These are phyloP conservation scores for Chelonus formosanus DNA, from an alignment of 2,888 invertebrate species.

Conservation along the genomic window DNA sequence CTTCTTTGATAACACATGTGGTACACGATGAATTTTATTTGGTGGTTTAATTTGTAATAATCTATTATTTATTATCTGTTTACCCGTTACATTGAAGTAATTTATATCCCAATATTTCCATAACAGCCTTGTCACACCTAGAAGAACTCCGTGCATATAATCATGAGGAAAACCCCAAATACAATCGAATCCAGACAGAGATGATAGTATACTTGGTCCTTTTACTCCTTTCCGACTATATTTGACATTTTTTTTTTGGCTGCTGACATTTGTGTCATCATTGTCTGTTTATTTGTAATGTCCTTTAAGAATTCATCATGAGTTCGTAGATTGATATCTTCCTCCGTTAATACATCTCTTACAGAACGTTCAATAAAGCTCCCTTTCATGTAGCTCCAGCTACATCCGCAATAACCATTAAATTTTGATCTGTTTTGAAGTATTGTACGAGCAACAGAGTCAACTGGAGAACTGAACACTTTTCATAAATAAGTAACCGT, in stretches of 20 bases:
- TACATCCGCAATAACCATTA: constrained; percentile 39
- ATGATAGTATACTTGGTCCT: neutral
- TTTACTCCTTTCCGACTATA: neutral
- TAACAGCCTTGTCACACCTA: constrained; percentile 30
- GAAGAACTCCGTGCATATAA: constrained; percentile 35
- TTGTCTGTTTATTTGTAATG: neutral
- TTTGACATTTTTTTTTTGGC: neutral
- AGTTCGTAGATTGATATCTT: neutral
- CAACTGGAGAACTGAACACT: constrained; percentile 33
- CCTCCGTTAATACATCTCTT: neutral
- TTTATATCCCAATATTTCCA: constrained; percentile 36
- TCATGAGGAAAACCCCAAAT: constrained; percentile 37
- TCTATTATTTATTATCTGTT: constrained; percentile 4
- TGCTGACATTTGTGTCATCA: neutral
- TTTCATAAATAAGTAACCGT: constrained; percentile 26
- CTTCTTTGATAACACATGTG: constrained; percentile 18
- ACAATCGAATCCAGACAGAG: constrained; percentile 25
- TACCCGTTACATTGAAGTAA: too few species aligned
- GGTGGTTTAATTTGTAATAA: constrained; percentile 32
- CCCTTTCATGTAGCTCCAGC: constrained; percentile 39
- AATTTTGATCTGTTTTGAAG: constrained; percentile 36
- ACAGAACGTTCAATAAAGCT: too few species aligned
- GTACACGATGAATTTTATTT: constrained; percentile 32
- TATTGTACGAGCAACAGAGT: constrained; percentile 37
- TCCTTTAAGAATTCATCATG: constrained; percentile 1